phyloP scores from a whole-genome alignment of 2,113 vertebrate species.

The Trichechus manatus region DNA sequence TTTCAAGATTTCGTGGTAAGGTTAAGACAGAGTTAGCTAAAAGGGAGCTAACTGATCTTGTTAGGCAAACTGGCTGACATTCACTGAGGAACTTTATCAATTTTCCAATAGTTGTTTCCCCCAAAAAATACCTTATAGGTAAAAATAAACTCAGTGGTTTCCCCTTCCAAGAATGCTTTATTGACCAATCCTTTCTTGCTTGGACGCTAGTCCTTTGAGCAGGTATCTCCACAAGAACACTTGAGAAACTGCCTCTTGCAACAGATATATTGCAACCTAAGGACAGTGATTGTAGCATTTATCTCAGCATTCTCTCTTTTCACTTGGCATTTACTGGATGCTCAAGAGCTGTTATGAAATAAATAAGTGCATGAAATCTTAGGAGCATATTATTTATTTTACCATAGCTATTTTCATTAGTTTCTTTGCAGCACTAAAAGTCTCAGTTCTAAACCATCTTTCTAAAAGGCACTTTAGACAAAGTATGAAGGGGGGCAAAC shows the following conservation, averaged over 20 bases:
- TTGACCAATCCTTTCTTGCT: not conserved
- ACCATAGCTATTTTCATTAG: not conserved
- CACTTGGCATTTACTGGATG: not conserved
- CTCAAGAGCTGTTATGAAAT: not conserved
- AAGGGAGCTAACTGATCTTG: not conserved
- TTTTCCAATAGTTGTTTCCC: not conserved
- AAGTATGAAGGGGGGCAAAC: not conserved
- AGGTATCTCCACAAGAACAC: not conserved
- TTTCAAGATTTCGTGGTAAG: not conserved
- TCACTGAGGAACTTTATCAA: not conserved
- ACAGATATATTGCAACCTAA: not conserved
- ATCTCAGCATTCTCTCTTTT: not conserved
- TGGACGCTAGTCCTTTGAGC: not conserved
- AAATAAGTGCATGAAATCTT: not conserved
- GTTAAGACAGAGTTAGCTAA: not conserved
- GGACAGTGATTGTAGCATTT: not conserved
- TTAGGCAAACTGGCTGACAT: not conserved
- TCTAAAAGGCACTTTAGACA: not conserved
- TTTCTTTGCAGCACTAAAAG: slow-evolving; percentile 4
- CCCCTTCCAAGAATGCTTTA: not conserved
- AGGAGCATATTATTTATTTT: slow-evolving; percentile 5
- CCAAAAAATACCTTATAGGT: not conserved
- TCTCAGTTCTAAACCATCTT: not conserved
- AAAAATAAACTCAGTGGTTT: not conserved
- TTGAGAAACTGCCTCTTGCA: not conserved